phyloP scores from a whole-genome alignment of 2,113 vertebrate species.

The Himantopus leucocephalus region DNA sequence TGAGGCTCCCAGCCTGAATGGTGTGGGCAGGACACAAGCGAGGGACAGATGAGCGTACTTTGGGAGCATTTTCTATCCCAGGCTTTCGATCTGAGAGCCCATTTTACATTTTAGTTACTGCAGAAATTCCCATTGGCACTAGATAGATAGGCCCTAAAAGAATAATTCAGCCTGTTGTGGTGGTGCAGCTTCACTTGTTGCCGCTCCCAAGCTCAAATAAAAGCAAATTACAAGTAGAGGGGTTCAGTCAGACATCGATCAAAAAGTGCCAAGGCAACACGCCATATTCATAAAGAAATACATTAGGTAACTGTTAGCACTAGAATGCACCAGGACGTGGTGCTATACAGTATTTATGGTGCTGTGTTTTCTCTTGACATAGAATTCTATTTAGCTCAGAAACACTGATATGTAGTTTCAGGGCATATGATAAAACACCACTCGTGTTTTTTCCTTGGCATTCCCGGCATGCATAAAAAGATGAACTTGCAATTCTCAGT shows the following conservation, averaged over 20 bases:
- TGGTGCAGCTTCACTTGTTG: background rate
- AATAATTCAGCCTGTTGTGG: background rate
- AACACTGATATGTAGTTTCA: background rate
- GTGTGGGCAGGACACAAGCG: background rate
- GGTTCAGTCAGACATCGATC: background rate
- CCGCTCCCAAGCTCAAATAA: background rate
- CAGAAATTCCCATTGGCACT: background rate
- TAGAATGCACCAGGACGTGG: rapidly evolving
- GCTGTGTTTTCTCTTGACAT: background rate
- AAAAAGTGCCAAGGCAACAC: background rate
- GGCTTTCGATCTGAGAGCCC: background rate
- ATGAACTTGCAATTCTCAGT: background rate
- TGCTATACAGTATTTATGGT: background rate
- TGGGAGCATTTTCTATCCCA: background rate
- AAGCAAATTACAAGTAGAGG: background rate
- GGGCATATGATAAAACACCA: background rate
- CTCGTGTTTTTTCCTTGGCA: background rate
- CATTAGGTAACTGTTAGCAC: background rate
- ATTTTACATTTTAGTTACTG: background rate
- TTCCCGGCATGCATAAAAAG: background rate
- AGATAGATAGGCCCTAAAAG: background rate
- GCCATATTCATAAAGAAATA: background rate
- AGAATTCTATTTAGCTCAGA: background rate
- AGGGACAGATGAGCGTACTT: background rate
- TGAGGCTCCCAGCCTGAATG: background rate